Evolutionary conservation across 2,797 vertebrate species (phyloP), one percentile per base, ranked within the genome.

Genomic region (Crax fasciolata): DNA sequence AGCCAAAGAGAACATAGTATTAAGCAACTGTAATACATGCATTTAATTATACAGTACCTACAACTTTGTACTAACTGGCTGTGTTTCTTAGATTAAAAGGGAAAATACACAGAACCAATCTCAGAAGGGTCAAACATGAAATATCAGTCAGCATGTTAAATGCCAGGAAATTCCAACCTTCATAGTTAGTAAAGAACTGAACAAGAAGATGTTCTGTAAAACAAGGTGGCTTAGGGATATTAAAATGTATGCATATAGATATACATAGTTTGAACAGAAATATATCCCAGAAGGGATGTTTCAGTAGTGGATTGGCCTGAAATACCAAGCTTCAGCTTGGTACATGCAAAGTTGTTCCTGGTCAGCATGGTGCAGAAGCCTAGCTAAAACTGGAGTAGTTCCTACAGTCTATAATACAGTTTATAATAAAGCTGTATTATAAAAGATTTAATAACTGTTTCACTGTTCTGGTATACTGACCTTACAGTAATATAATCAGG

Each of bases 161-260:
- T 89, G 84, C 92, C 94, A 94, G 93, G 92, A 96, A 96, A 96
- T 95, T 94, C 90, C 87, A 93, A 32, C 44, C 84, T 90, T 73
- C 82, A 67, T 8, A 94, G 85, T 94, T 96, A 95, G 91, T 94
- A 83, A 95, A 94, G 63, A 78, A 65, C 80, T 90, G 78, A 89
- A 92, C 78, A 55, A 93, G 89, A 95, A 81, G 89, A 96, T 85
- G 24, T 65, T 91, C 84, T 89, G 79, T 89, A 75, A 90, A 92
- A 87, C 72, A 94, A 83, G 78, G 67, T 44, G n/a, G 39, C 75
- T 87, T 78, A 80, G 63, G 11, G 44, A 74, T 77, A 83, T 68
- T 65, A 80, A 84, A 72, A 92, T 30, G 25, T 68, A 75, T 35
- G 8, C 8, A 35, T 35, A 35, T 35, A 35, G 35, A 35, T 35